These are phyloP conservation scores for Terrapene triunguis DNA, from an alignment of 2,113 vertebrate genomes.

Conservation along the genomic window DNA sequence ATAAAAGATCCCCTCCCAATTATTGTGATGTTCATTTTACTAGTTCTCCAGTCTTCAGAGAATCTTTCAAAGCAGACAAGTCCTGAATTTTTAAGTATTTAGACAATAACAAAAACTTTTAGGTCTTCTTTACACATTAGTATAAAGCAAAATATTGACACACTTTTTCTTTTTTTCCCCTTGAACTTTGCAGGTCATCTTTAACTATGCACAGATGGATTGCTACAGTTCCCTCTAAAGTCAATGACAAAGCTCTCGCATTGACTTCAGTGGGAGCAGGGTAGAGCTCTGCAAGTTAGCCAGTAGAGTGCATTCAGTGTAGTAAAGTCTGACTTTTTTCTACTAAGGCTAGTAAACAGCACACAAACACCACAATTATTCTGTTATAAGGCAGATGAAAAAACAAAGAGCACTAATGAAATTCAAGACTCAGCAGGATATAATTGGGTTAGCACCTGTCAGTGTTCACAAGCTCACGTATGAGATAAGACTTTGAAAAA, in stretches of 20 bases:
- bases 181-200: background rate
- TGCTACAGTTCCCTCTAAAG: background rate
- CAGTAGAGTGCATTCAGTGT: background rate
- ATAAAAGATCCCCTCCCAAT: background rate
- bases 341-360: background rate
- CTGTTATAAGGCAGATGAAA: background rate
- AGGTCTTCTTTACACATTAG: background rate
- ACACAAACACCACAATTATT: background rate
- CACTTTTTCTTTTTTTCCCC: background rate
- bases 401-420: slow-evolving; percentile 19
- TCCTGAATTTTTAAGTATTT: background rate
- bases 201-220: background rate
- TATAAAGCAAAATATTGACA: background rate
- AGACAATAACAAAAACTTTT: background rate
- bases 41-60: background rate
- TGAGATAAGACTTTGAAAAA: slow-evolving; percentile 17
- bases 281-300: background rate
- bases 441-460: slow-evolving; percentile 25
- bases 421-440: slow-evolving; percentile 21
- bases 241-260: background rate
- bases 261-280: background rate
- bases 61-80: background rate
- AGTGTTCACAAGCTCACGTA: background rate
- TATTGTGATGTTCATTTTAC: background rate
- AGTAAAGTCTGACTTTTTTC: background rate